Percentiles rank a stretch among this genome's conserved stretches.
phyloP scores from a whole-genome alignment of 2,113 vertebrate genomes.

The Protobothrops mucrosquamatus region DNA sequence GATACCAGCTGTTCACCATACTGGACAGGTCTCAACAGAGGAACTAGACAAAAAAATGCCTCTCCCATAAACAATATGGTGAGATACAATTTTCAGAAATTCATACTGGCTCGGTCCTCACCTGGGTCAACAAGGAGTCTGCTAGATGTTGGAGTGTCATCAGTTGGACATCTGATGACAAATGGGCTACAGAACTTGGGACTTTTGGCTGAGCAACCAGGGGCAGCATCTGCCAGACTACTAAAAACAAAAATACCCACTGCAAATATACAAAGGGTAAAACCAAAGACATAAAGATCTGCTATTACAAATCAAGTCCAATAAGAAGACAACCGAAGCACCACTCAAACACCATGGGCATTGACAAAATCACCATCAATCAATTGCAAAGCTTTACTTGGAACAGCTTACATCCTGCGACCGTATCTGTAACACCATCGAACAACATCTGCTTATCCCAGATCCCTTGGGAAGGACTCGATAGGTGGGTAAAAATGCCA shows the following conservation, averaged over 20 bases:
- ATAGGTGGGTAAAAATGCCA: background rate
- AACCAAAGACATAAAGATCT: background rate
- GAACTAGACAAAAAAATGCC: background rate
- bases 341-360: background rate
- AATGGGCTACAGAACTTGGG: background rate
- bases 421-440: background rate
- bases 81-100: background rate
- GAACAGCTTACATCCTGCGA: background rate
- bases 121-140: background rate
- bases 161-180: background rate
- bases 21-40: background rate
- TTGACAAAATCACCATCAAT: background rate
- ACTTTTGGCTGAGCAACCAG: background rate
- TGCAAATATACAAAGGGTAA: background rate
- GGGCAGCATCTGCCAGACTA: background rate
- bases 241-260: background rate
- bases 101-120: background rate
- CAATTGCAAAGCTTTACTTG: background rate
- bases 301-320: background rate
- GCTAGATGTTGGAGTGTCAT: background rate
- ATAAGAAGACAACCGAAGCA: background rate
- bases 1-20: background rate
- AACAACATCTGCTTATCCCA: background rate
- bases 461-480: background rate
- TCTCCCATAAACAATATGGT: background rate